phyloP scores from a whole-genome alignment of 2,888 invertebrate species.

The Idaea aversata region DNA sequence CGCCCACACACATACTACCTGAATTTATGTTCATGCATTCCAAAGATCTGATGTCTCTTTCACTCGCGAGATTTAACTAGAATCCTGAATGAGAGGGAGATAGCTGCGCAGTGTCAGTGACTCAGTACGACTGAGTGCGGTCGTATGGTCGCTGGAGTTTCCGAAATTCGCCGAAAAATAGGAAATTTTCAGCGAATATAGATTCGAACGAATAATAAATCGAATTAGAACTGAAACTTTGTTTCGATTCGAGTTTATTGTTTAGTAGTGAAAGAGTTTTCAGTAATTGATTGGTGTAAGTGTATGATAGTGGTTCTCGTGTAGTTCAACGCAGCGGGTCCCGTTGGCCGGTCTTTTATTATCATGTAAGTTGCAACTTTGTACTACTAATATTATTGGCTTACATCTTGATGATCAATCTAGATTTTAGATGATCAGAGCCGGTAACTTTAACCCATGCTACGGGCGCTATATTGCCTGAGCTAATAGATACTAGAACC shows the following conservation, averaged over 20 bases:
- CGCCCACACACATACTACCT: conserved; percentile 50
- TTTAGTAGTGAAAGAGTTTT: conserved; percentile 30
- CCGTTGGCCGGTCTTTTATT: conserved; percentile 61
- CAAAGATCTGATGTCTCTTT: conserved; percentile 53
- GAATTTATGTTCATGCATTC: conserved; percentile 62
- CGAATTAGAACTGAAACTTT: conserved; percentile 48
- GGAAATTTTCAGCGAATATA: conserved; percentile 26
- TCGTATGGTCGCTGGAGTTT: conserved; percentile 42
- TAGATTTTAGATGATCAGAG: background rate
- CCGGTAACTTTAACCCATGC: too few relatives aligned
- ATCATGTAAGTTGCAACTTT: conserved; percentile 55
- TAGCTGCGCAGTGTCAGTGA: conserved; percentile 74
- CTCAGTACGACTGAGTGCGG: conserved; percentile 62
- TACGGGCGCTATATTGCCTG: too few relatives aligned
- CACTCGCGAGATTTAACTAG: conserved; percentile 25
- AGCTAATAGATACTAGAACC: too few relatives aligned
- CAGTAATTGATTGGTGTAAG: conserved; percentile 37
- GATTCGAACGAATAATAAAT: conserved; percentile 59
- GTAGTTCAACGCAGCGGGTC: conserved; percentile 47
- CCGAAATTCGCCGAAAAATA: conserved; percentile 28
- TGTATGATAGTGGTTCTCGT: conserved; percentile 29
- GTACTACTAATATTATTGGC: background rate
- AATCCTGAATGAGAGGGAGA: conserved; percentile 48
- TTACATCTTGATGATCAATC: background rate
- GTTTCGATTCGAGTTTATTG: conserved; percentile 29